These are phyloP conservation scores for Anthophora plumipes DNA, from an alignment of 2,888 invertebrate genomes.

Conservation along the genomic window DNA sequence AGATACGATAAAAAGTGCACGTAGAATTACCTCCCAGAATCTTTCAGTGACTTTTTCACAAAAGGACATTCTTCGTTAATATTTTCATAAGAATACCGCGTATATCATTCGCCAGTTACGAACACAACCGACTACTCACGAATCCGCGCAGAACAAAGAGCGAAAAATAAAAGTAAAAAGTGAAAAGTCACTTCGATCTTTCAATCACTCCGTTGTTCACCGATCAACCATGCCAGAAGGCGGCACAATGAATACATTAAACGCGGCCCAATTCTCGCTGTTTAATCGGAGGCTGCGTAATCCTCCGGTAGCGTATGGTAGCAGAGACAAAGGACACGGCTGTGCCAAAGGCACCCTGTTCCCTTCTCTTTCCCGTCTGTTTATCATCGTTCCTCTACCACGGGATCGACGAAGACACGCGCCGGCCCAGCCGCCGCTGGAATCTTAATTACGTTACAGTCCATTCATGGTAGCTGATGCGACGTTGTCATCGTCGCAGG, in stretches of 20 bases:
- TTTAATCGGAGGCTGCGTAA: slow-evolving; percentile 36
- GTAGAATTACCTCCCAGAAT: no score
- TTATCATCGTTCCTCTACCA: slow-evolving; percentile 8
- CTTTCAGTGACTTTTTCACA: no score
- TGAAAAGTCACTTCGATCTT: slow-evolving; percentile 12
- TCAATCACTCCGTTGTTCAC: slow-evolving; percentile 41
- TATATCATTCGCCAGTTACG: no score
- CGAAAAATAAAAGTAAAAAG: no score
- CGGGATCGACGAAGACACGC: slow-evolving; percentile 44
- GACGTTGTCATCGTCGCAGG: slow-evolving; percentile 66
- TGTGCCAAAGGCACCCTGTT: slow-evolving; percentile 29
- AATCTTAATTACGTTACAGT: slow-evolving; percentile 79
- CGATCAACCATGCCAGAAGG: slow-evolving; percentile 4
- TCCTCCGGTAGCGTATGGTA: slow-evolving; percentile 34
- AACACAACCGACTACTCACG: not conserved
- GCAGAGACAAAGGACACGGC: slow-evolving; percentile 60
- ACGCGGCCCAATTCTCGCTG: slow-evolving; percentile 36
- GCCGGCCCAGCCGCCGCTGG: slow-evolving; percentile 58
- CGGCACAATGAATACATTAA: slow-evolving; percentile 49
- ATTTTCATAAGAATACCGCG: no score
- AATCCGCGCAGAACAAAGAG: not conserved
- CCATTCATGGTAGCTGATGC: slow-evolving; percentile 74
- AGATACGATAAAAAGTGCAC: no score
- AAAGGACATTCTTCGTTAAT: no score
- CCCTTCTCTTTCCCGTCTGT: slow-evolving; percentile 6